Conservation (phyloP, 2,113 vertebrate genomes). For the Azemiops feae region DNA sequence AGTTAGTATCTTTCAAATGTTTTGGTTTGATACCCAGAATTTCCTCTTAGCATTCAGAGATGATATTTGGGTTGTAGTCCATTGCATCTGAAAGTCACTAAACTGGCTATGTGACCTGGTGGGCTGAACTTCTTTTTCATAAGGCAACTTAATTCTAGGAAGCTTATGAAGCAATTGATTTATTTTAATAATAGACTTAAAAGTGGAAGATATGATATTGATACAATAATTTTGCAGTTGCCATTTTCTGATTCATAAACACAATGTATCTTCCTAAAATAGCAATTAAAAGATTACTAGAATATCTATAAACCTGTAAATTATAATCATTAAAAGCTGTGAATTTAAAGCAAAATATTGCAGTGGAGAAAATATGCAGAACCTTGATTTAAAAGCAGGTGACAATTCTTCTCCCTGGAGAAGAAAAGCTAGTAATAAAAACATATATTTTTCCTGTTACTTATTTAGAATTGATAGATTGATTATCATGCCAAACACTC, state of each 20-base stretch:
- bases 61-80: not conserved
- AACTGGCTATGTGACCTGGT: not conserved
- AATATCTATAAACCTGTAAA: not conserved
- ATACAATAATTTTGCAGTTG: not conserved
- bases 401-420: not conserved
- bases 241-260: not conserved
- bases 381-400: not conserved
- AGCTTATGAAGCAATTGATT: not conserved
- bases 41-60: not conserved
- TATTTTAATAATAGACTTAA: not conserved
- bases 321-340: not conserved
- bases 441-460: not conserved
- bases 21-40: not conserved
- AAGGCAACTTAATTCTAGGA: not conserved
- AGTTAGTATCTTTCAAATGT: not conserved
- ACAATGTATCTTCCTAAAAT: not conserved
- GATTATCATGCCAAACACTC: not conserved
- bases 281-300: not conserved
- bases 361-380: not conserved
- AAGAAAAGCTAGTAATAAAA: not conserved
- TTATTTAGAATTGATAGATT: not conserved
- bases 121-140: not conserved
- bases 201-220: not conserved
- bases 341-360: not conserved
- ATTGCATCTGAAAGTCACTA: not conserved